Conservation (phyloP, 2,113 vertebrate genomes). For the Bos javanicus region DNA sequence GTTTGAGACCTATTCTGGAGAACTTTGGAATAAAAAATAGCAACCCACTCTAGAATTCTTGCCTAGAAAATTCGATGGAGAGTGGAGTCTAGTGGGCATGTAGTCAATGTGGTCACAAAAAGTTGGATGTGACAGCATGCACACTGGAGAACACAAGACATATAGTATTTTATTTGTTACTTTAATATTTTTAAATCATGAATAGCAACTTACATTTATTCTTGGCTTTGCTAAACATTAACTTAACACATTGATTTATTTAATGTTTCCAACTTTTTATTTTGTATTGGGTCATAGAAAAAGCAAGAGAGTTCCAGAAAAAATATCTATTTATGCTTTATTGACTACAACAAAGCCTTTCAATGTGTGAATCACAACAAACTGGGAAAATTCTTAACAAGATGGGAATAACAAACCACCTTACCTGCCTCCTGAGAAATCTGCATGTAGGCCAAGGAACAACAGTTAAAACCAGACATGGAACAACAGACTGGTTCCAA, state of each 20-base stretch:
- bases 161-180: neutral
- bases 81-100: neutral
- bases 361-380: neutral
- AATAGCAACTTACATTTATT: neutral
- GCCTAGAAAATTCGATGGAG: neutral
- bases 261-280: neutral
- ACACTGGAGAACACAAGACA: neutral
- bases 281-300: neutral
- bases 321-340: neutral
- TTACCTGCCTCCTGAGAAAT: neutral
- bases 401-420: neutral
- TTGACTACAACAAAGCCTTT: neutral
- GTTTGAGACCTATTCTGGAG: neutral
- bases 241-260: neutral
- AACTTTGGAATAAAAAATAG: neutral
- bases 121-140: neutral
- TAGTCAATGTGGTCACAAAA: neutral
- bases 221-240: neutral
- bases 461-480: neutral
- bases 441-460: neutral
- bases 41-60: neutral
- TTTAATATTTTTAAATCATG: neutral
- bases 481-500: neutral
- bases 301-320: neutral
- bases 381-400: neutral